A percentile compares a stretch with the other conserved stretches of the same genome.
Evolutionary conservation across 2,888 invertebrate genomes (phyloP).

Genomic region (Drosophila birchii): DNA sequence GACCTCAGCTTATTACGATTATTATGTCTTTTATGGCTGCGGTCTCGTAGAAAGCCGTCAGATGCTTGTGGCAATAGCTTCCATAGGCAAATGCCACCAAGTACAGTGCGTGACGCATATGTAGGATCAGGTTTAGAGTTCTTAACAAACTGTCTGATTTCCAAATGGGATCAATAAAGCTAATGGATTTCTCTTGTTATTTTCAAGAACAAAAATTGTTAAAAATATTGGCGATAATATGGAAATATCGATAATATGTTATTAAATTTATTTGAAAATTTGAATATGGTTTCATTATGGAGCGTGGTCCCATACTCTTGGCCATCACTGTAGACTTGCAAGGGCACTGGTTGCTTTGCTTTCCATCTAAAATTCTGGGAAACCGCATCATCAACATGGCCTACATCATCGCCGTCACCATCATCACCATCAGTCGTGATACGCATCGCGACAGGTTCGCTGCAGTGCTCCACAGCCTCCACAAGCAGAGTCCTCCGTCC

Average conservation of each 20-base stretch:
- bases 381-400: constrained; percentile 26
- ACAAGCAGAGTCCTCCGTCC: background rate
- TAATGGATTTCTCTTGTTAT: no score
- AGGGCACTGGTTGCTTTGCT: constrained; percentile 1
- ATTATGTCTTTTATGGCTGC: constrained; percentile 62
- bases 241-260: no score
- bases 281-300: background rate
- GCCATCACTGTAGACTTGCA: background rate
- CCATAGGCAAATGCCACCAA: background rate
- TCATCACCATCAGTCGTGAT: constrained; percentile 24
- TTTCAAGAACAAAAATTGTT: no score
- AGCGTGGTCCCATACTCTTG: background rate
- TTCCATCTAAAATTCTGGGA: constrained; percentile 5
- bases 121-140: background rate
- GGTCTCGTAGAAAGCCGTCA: constrained; percentile 62
- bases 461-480: constrained; percentile 3
- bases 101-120: background rate
- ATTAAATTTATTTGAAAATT: no score
- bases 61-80: constrained; percentile 40
- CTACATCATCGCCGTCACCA: constrained; percentile 24
- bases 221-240: no score
- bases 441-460: constrained; percentile 29
- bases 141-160: background rate
- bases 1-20: constrained; percentile 47
- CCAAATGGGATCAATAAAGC: no score